phyloP scores from a whole-genome alignment of 1,140 invertebrate genomes.

The Listronotus bonariensis region DNA sequence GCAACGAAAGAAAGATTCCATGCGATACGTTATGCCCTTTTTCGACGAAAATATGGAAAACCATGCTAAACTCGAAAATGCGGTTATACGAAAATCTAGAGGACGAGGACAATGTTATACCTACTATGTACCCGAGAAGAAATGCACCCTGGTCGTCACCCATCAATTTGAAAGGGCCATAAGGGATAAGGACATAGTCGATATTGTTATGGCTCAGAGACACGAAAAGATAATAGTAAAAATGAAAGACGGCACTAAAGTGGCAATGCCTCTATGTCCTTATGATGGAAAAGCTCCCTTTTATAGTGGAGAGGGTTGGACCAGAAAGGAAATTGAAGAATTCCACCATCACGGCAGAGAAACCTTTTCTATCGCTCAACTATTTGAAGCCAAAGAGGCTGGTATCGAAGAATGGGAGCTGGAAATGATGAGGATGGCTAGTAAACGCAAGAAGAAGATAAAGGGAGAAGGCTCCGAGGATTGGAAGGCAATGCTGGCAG shows the following conservation, averaged over 20 bases:
- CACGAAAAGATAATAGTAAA: slow-evolving; percentile 73
- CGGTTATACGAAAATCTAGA: slow-evolving; percentile 60
- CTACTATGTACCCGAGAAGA: slow-evolving; percentile 72
- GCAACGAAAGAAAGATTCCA: slow-evolving; percentile 66
- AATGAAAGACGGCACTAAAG: slow-evolving; percentile 70
- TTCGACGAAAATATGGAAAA: slow-evolving; percentile 69
- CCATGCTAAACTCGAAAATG: slow-evolving; percentile 63
- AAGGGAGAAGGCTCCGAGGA: slow-evolving; percentile 53
- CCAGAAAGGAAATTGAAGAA: slow-evolving; percentile 65
- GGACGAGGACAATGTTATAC: slow-evolving; percentile 53
- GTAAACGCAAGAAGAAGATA: slow-evolving; percentile 52
- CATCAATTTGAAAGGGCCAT: slow-evolving; percentile 75
- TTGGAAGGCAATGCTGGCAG: slow-evolving; percentile 50
- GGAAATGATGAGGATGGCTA: slow-evolving; percentile 52
- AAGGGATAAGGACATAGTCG: slow-evolving; percentile 73
- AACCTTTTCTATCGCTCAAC: slow-evolving; percentile 67
- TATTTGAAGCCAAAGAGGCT: slow-evolving; percentile 77
- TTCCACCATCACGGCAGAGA: slow-evolving; percentile 60
- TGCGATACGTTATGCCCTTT: slow-evolving; percentile 67
- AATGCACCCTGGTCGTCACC: slow-evolving; percentile 73
- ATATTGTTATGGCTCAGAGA: slow-evolving; percentile 75
- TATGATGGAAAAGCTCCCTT: slow-evolving; percentile 64
- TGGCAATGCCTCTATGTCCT: slow-evolving; percentile 70
- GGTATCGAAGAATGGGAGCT: slow-evolving; percentile 64
- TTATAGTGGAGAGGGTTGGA: slow-evolving; percentile 65